Evolutionary conservation across 2,797 vertebrate genomes (phyloP), one percentile per base, ranked within the genome.

Genomic region (Cynodonichthys magdalenae): DNA sequence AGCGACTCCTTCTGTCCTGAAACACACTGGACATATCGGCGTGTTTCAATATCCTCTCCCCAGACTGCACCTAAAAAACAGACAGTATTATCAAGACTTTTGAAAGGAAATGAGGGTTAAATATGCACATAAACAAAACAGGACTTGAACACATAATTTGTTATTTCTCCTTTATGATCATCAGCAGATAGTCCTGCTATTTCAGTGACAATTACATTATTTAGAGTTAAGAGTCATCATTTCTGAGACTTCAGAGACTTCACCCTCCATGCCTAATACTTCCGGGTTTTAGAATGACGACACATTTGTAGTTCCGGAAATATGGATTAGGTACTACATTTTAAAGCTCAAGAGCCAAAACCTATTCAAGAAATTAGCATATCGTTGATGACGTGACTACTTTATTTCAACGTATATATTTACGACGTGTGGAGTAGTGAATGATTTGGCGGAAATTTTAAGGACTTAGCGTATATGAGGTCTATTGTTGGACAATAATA

Each of bases 21-120:
- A 92, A 92, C 73, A 86, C 91, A 89, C 87, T 92, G 75, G 97
- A 97, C 97, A 99, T 99, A 92, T 91, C 96, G 89, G 81, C 86
- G 75, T 88, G 60, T 83, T 39, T 68, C 88, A 86, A 47, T 89
- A 85, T 77, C 84, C 89, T 79, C 84, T 89, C 88, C 82, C 69
- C 47, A 66, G 49, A 78, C 84, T 87, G 84, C 84, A 91, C 89
- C 95, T 97, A 84, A 47, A 90, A 92, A 3, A 64, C 0, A 51
- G 0, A 58, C 11, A 58, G 10, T 9, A 0, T 18, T 1, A 53
- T 0, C 29, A 7, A 10, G 24, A 34, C 5, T 45, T 1, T 2
- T 44, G 0, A 15, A 39, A 29, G 12, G 0, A 2, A 12, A 4
- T 4, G 4, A 39, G 36, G 36, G 31, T 9, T 12, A 14, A 11